Evolutionary conservation across 37 sponge, comb jelly and placozoan species (phyloP).

Genomic region (Chondrilla cf. caribensis): DNA sequence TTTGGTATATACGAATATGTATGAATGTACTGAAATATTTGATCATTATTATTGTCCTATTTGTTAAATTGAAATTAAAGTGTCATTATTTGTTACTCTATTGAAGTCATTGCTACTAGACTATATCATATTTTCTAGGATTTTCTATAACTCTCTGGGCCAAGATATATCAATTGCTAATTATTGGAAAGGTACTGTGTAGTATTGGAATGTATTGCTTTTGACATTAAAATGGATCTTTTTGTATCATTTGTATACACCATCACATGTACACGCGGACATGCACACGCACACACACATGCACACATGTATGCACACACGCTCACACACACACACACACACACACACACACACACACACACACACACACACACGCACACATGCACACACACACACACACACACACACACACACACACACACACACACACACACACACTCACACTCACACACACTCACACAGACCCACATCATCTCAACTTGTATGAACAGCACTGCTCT

Average conservation of each 20-base stretch:
- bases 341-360: background rate
- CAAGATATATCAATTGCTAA: conserved; percentile 31
- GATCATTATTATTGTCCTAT: no score
- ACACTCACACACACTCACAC: conserved; percentile 6
- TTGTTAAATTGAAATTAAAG: no score
- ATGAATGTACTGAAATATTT: background rate
- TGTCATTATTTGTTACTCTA: no score
- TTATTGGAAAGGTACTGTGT: conserved; percentile 23
- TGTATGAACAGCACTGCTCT: background rate
- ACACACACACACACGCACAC: conserved; percentile 8
- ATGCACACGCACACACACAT: background rate
- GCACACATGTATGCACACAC: conserved; percentile 10
- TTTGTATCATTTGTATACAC: background rate
- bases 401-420: background rate
- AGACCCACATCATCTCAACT: background rate
- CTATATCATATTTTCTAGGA: no score
- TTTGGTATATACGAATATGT: background rate
- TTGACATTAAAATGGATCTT: no score
- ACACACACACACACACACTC: conserved; percentile 19
- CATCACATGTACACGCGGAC: background rate
- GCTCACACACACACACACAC: background rate
- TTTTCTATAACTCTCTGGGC: conserved; percentile 6
- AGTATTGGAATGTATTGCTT: no score
- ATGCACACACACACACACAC: conserved; percentile 12
- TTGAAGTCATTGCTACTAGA: no score